phyloP scores from a whole-genome alignment of 1,140 invertebrate genomes.

The Bathynomus jamesi region DNA sequence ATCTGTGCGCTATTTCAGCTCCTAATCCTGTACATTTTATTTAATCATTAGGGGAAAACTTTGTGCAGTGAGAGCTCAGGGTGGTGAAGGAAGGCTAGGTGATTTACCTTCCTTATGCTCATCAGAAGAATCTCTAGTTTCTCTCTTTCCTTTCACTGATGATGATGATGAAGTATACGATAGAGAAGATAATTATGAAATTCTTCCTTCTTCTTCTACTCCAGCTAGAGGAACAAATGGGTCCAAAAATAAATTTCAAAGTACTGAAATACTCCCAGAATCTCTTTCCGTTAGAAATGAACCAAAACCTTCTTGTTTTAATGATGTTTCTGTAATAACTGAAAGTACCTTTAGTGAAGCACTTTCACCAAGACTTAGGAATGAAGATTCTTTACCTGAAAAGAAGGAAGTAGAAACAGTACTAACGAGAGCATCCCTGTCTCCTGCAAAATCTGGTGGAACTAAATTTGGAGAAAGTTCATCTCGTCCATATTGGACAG shows the following conservation, averaged over 20 bases:
- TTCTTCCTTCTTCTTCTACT: conserved; percentile 4
- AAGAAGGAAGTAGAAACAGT: background rate
- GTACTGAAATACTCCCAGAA: background rate
- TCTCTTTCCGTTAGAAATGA: background rate
- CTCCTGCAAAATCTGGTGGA: background rate
- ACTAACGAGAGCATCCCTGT: background rate
- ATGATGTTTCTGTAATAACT: background rate
- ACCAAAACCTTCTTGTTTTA: too few species aligned
- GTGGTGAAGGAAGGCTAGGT: conserved; percentile 32
- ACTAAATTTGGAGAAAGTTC: conserved; percentile 5
- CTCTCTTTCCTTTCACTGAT: conserved; percentile 37
- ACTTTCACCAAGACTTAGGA: conserved; percentile 9
- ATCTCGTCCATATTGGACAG: conserved; percentile 26
- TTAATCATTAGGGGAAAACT: conserved; percentile 35
- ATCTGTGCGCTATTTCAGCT: too few species aligned
- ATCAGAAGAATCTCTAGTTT: conserved; percentile 36
- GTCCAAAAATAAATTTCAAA: conserved; percentile 11
- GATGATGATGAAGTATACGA: conserved; percentile 33
- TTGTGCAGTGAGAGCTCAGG: conserved; percentile 30
- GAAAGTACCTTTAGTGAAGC: conserved; percentile 3
- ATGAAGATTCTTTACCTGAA: background rate
- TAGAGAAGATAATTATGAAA: conserved; percentile 22
- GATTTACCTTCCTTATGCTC: conserved; percentile 38
- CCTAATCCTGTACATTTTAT: too few species aligned
- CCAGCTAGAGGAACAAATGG: conserved; percentile 5